These are phyloP conservation scores for Microdon myrmicae DNA, from an alignment of 2,888 invertebrate genomes.

Conservation along the genomic window DNA sequence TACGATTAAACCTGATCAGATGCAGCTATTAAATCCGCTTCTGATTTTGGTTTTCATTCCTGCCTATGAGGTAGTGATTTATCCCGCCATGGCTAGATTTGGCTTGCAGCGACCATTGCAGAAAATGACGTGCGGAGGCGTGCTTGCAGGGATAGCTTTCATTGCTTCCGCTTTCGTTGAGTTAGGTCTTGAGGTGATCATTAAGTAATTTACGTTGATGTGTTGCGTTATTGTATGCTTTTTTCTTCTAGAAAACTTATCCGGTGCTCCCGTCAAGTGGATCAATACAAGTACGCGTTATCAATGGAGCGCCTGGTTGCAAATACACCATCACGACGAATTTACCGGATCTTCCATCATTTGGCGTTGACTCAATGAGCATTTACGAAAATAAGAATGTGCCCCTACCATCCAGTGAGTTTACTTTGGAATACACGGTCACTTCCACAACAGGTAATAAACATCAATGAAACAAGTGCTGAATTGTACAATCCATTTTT, in stretches of 20 bases:
- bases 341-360: constrained; percentile 29
- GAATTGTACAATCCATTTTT: too few relatives aligned
- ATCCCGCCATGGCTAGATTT: constrained; percentile 80
- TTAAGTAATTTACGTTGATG: background rate
- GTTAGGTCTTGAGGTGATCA: constrained; percentile 75
- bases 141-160: constrained; percentile 87
- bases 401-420: constrained; percentile 23
- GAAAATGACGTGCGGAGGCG: constrained; percentile 87
- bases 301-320: constrained; percentile 73
- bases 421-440: constrained; percentile 37
- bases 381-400: constrained; percentile 57
- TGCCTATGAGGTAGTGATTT: constrained; percentile 80
- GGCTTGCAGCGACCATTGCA: constrained; percentile 80
- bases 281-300: constrained; percentile 75
- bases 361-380: constrained; percentile 53
- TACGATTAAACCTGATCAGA: constrained; percentile 89
- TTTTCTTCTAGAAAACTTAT: constrained; percentile 72
- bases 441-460: constrained; percentile 50
- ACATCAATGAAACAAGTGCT: background rate
- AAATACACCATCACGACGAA: constrained; percentile 56
- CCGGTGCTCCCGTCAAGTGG: constrained; percentile 72
- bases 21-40: constrained; percentile 92
- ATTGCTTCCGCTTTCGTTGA: constrained; percentile 89
- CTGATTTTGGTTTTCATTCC: constrained; percentile 88
- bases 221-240: background rate